Conservation (phyloP, 1,140 invertebrate genomes). For the Coptotermes formosanus region DNA sequence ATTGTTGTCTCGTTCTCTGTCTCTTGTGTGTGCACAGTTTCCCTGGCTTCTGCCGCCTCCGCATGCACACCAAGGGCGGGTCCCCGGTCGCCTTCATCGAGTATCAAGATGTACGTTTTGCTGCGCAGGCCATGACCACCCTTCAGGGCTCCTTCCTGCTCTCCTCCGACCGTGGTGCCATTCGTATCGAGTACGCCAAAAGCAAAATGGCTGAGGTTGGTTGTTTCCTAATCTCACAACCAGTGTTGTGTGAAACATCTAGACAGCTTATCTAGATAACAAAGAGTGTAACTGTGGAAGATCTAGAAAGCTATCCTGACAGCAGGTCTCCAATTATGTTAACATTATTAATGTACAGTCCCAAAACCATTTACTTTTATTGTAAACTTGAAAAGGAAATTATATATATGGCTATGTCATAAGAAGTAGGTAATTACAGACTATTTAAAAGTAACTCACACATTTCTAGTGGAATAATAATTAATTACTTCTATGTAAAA, state of each 20-base stretch:
- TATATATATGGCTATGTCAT: no score
- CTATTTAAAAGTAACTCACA: no score
- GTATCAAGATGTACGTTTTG: constrained; percentile 88
- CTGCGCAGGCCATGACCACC: constrained; percentile 84
- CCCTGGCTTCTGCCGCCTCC: constrained; percentile 93
- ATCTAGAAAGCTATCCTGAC: no score
- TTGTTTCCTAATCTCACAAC: constrained; percentile 35
- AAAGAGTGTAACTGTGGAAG: no score
- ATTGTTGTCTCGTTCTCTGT: constrained; percentile 39
- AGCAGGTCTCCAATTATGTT: no score
- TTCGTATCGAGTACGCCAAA: constrained; percentile 97
- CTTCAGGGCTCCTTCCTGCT: constrained; percentile 92
- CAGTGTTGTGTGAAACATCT: background rate
- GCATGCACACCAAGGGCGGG: constrained; percentile 93
- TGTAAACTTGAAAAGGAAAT: no score
- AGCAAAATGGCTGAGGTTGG: constrained; percentile 91
- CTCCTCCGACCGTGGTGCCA: constrained; percentile 91
- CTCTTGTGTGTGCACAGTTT: constrained; percentile 75
- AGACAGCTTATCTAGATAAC: no score
- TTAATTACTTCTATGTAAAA: no score
- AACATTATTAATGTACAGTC: no score
- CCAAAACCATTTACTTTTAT: no score
- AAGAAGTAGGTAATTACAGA: no score
- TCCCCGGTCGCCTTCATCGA: constrained; percentile 95
- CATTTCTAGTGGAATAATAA: no score